Evolutionary conservation across 2,113 vertebrate species (phyloP).

Genomic region (Cyanoderma ruficeps): DNA sequence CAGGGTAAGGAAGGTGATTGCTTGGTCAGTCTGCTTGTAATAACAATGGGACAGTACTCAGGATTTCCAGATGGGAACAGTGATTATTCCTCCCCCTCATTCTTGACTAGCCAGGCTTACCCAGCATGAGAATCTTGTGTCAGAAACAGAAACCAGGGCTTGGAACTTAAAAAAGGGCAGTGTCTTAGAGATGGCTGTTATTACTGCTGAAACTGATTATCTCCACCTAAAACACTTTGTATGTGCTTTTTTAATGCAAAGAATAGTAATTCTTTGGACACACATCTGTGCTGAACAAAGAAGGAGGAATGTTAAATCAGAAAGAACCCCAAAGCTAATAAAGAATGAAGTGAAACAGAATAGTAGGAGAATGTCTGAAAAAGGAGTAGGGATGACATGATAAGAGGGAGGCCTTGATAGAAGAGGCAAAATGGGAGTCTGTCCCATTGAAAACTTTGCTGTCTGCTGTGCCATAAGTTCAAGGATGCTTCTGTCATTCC

Average conservation of each 20-base stretch:
- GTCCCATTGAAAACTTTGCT: background rate
- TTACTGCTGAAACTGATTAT: background rate
- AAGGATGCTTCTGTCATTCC: background rate
- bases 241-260: background rate
- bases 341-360: background rate
- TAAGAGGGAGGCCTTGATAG: background rate
- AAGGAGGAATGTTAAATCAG: background rate
- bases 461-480: background rate
- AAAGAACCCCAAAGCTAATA: background rate
- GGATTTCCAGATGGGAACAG: background rate
- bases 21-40: background rate
- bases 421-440: background rate
- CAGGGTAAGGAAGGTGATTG: background rate
- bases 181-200: background rate
- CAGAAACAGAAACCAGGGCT: background rate
- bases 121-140: background rate
- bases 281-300: background rate
- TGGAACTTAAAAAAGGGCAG: background rate
- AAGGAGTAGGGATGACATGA: background rate
- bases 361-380: background rate
- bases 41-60: rapidly evolving
- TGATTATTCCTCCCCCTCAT: background rate
- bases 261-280: background rate
- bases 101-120: background rate
- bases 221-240: background rate